Evolutionary conservation across 1,140 invertebrate genomes (phyloP), one percentile per base, ranked within the genome.

Genomic region (Centruroides sculpturatus): DNA sequence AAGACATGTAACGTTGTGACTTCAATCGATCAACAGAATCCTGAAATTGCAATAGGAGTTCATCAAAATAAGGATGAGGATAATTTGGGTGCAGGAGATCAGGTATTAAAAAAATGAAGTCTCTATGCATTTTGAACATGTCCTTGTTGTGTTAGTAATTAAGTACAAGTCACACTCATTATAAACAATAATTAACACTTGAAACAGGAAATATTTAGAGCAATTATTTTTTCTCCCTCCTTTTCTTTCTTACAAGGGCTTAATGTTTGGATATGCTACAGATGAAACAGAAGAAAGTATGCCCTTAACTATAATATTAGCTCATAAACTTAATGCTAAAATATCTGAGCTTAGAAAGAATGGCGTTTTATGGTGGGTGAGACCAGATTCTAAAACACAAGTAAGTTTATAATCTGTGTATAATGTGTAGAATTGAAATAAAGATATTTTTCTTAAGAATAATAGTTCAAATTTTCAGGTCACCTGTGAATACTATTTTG

Each of bases 11-110:
- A 80, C 71, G 75, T 82, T 7, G 69, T 82, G 41, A 71, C 81
- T 56, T 77, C 79, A 9, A 67, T 82, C 35, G 79, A 82, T 63
- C 73, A 82, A 68, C 81, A 83, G 66, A 78, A 73, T 61, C 75
- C 75, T 23, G 80, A 82, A 63, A 82, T 82, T 65, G 79, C 80
- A 46, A 73, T 76, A 61, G 80, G 78, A 51, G 80, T 82, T 8
- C 79, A 82, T 79, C 81, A 82, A 67, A 81, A 94, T 77, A 85
- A 92, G 72, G 82, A 84, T 70, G 91, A 93, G 65, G 94, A 98
- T 69, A 90, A 98, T 79, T 86, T 98, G 69, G 95, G 95, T 70
- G 96, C 96, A 72, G 96, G 96, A 73, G 96, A 99, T 81, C 95
- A 98, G 55, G 60, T 69, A 13, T 36, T 70, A 11, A 69, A 41